Conservation (phyloP, 2,888 invertebrate genomes). For the Drosophila tripunctata region DNA sequence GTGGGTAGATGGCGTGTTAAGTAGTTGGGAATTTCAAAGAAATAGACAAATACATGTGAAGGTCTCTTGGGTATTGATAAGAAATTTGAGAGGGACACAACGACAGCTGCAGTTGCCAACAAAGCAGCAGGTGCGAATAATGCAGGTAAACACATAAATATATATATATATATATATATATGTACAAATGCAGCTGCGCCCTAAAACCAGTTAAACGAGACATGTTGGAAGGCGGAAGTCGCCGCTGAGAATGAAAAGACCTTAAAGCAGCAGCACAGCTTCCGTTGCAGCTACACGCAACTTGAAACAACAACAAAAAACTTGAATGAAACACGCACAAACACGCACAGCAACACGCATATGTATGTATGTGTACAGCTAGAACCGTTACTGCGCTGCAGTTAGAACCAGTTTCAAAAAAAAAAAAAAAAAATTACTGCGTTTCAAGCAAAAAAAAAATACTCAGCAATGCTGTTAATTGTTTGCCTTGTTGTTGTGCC, state of each 20-base stretch:
- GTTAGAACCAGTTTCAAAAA: slow-evolving; percentile 38
- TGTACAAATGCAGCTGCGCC: slow-evolving; percentile 47
- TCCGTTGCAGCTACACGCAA: slow-evolving; percentile 38
- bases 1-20: slow-evolving; percentile 7
- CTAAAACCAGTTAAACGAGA: slow-evolving; percentile 72
- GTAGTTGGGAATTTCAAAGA: slow-evolving; percentile 5
- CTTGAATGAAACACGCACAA: too few species aligned
- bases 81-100: slow-evolving; percentile 66
- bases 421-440: neutral
- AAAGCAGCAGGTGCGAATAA: slow-evolving; percentile 64
- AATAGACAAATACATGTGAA: slow-evolving; percentile 28
- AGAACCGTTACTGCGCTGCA: slow-evolving; percentile 42
- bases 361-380: neutral
- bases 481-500: slow-evolving; percentile 41
- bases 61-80: slow-evolving; percentile 61
- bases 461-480: neutral
- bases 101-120: slow-evolving; percentile 55
- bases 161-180: slow-evolving; percentile 1
- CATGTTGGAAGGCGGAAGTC: slow-evolving; percentile 49
- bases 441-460: too few species aligned
- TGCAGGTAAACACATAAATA: slow-evolving; percentile 10
- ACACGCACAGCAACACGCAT: slow-evolving; percentile 17
- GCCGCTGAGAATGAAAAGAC: slow-evolving; percentile 53
- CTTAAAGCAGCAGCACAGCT: slow-evolving; percentile 51
- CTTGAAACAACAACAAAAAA: slow-evolving; percentile 47